Evolutionary conservation across 2,113 vertebrate genomes (phyloP).

Genomic region (Odontophorus gujanensis): DNA sequence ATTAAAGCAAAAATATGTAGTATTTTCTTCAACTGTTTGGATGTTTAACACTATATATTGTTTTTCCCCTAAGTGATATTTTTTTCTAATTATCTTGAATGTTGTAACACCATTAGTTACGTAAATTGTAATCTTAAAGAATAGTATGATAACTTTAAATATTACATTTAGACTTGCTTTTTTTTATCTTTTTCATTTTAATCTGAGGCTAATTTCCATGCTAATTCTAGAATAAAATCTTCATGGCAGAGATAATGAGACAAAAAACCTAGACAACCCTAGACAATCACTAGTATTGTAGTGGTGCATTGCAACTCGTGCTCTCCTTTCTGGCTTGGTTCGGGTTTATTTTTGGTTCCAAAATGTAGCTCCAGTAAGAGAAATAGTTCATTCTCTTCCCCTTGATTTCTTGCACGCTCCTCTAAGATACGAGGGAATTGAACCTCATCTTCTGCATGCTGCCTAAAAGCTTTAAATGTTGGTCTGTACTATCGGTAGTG

Average conservation of each 20-base stretch:
- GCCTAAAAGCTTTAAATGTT: not conserved
- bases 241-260: not conserved
- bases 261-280: not conserved
- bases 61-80: not conserved
- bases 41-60: not conserved
- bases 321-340: not conserved
- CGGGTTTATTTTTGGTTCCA: not conserved
- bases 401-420: not conserved
- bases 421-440: not conserved
- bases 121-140: not conserved
- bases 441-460: not conserved
- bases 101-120: not conserved
- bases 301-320: not conserved
- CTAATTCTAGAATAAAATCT: not conserved
- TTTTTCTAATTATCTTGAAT: not conserved
- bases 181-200: not conserved
- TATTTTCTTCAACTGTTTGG: not conserved
- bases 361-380: not conserved
- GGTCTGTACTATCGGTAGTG: not conserved
- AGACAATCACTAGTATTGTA: not conserved
- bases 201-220: not conserved
- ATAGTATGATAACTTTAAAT: not conserved
- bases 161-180: not conserved
- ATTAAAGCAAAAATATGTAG: not conserved
- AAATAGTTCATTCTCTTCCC: not conserved